phyloP scores from a whole-genome alignment of 2,888 invertebrate species.

The Euplexia lucipara region DNA sequence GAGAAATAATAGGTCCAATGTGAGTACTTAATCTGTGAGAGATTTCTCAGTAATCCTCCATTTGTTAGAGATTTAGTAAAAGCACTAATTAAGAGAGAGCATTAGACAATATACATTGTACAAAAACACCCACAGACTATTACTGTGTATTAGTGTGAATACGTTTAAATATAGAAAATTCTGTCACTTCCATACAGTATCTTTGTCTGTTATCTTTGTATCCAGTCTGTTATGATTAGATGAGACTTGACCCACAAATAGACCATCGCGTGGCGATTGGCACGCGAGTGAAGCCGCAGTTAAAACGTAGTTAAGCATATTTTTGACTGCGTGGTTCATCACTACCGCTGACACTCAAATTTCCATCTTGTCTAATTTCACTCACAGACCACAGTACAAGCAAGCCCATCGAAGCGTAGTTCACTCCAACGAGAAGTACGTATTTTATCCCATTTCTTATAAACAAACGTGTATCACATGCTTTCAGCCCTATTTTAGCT shows the following conservation, averaged over 20 bases:
- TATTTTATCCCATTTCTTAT: slow-evolving; percentile 19
- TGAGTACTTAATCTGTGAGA: too few relatives aligned
- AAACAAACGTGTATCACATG: slow-evolving; percentile 2
- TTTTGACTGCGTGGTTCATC: not conserved
- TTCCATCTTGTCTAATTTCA: slow-evolving; percentile 4
- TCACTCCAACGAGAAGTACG: not conserved
- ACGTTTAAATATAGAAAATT: too few relatives aligned
- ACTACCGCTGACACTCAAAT: slow-evolving; percentile 11
- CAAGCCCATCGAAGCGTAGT: too few relatives aligned
- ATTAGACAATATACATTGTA: too few relatives aligned
- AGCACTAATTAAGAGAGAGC: too few relatives aligned
- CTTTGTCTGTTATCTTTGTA: too few relatives aligned
- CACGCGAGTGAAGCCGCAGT: not conserved
- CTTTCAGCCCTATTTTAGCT: slow-evolving; percentile 30
- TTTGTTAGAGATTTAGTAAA: too few relatives aligned
- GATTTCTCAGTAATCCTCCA: too few relatives aligned
- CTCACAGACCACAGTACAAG: not conserved
- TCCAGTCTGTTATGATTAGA: not conserved
- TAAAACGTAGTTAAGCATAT: not conserved
- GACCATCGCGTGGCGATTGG: not conserved
- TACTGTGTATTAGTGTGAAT: too few relatives aligned
- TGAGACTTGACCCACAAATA: not conserved
- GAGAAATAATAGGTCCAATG: too few relatives aligned
- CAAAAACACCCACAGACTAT: too few relatives aligned
- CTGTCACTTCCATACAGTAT: too few relatives aligned